These are phyloP conservation scores for Octomys mimax DNA, from an alignment of 2,797 vertebrate genomes.

Conservation along the genomic window DNA sequence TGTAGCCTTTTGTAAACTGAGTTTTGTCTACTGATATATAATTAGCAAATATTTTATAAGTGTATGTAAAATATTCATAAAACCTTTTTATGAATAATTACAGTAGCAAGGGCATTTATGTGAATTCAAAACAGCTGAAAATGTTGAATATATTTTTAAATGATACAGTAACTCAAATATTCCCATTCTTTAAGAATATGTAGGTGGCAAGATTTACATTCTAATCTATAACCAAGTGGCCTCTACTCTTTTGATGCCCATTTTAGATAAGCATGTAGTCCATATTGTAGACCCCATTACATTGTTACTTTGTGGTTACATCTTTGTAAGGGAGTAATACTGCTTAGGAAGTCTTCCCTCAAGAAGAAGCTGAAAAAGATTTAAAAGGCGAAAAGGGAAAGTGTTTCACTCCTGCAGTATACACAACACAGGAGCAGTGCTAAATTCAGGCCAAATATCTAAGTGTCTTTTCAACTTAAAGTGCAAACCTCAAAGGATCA, in stretches of 20 bases:
- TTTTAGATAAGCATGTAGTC: not conserved
- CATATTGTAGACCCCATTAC: not conserved
- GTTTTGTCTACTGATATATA: not conserved
- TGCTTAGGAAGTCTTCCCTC: not conserved
- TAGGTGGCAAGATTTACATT: not conserved
- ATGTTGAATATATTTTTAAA: not conserved
- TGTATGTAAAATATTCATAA: conserved; percentile 32
- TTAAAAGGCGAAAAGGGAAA: not conserved
- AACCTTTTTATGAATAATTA: conserved; percentile 8
- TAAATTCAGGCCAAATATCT: not conserved
- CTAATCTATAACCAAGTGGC: not conserved
- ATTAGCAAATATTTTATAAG: conserved; percentile 66
- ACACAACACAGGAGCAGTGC: not conserved
- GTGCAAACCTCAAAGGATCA: not conserved
- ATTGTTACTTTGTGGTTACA: not conserved
- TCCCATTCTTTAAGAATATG: not conserved
- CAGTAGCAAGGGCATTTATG: conserved; percentile 1
- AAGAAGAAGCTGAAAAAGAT: not conserved
- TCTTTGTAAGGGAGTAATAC: not conserved
- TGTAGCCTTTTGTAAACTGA: not conserved
- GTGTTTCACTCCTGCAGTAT: not conserved
- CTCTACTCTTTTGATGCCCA: not conserved
- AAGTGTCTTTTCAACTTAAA: not conserved
- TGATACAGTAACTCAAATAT: not conserved
- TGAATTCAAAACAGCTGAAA: conserved; percentile 50